Evolutionary conservation across 2,113 vertebrate species (phyloP).

Genomic region (Scomber japonicus): DNA sequence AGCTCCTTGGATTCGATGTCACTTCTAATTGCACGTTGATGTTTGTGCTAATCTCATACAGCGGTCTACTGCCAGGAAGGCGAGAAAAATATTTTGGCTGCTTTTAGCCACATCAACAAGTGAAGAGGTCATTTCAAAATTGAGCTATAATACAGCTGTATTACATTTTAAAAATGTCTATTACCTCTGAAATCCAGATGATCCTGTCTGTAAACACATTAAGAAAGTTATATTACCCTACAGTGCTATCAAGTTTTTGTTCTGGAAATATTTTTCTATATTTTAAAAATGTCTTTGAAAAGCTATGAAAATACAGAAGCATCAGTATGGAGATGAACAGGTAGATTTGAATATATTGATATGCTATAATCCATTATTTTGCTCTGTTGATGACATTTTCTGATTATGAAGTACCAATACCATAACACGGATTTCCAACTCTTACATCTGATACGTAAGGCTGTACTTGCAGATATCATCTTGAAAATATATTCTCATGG

Average conservation of each 20-base stretch:
- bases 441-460: constrained; percentile 29
- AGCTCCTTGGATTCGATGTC: constrained; percentile 62
- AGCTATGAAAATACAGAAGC: background rate
- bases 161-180: background rate
- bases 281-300: background rate
- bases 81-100: constrained; percentile 23
- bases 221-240: background rate
- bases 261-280: background rate
- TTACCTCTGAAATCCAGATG: background rate
- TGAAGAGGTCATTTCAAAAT: constrained; percentile 33
- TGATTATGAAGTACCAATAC: background rate
- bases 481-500: constrained; percentile 32
- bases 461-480: constrained; percentile 24
- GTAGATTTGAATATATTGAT: background rate
- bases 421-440: constrained; percentile 26
- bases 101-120: constrained; percentile 48
- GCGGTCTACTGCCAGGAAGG: constrained; percentile 35
- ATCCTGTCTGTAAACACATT: constrained; percentile 1
- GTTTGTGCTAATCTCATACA: constrained; percentile 61
- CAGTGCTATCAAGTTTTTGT: too few relatives aligned
- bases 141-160: background rate
- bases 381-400: background rate
- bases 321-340: background rate
- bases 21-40: constrained; percentile 63
- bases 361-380: background rate